Percentiles rank a stretch among this genome's conserved stretches.
Conservation (phyloP, 2,797 vertebrate genomes). For the Antrozous pallidus region DNA sequence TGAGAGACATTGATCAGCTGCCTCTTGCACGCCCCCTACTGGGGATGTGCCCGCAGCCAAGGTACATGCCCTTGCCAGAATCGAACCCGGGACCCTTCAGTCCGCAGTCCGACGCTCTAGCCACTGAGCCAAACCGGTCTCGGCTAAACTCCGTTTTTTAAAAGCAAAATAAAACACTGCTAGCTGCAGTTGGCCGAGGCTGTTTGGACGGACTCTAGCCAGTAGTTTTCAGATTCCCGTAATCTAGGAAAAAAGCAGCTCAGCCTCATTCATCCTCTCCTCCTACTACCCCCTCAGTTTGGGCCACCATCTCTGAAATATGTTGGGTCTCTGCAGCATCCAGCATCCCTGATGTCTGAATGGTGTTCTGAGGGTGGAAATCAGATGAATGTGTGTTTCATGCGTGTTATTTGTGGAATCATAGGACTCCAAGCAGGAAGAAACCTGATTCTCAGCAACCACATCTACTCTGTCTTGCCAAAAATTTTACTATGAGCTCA, state of each 20-base stretch:
- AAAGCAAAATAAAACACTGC: background rate
- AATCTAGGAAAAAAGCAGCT: background rate
- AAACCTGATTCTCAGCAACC: background rate
- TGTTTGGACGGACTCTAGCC: background rate
- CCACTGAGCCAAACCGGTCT: too few species aligned
- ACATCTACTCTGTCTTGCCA: background rate
- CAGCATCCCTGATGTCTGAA: background rate
- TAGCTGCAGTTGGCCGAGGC: background rate
- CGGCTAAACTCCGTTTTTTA: background rate
- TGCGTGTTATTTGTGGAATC: background rate
- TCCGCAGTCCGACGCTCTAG: too few species aligned
- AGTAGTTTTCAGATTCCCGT: background rate
- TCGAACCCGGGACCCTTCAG: too few species aligned
- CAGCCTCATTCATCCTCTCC: too few species aligned
- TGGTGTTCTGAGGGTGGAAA: background rate
- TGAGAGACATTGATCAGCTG: too few species aligned
- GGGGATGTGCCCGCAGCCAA: too few species aligned
- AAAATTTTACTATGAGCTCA: background rate
- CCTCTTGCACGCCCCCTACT: too few species aligned
- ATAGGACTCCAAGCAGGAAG: background rate
- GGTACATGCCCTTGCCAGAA: too few species aligned
- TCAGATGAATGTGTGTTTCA: background rate
- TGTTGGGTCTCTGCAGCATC: background rate
- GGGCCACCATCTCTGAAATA: background rate
- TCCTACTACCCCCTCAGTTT: rapidly evolving